Evolutionary conservation across 2,113 vertebrate genomes (phyloP).

Genomic region (Melanerpes formicivorus): DNA sequence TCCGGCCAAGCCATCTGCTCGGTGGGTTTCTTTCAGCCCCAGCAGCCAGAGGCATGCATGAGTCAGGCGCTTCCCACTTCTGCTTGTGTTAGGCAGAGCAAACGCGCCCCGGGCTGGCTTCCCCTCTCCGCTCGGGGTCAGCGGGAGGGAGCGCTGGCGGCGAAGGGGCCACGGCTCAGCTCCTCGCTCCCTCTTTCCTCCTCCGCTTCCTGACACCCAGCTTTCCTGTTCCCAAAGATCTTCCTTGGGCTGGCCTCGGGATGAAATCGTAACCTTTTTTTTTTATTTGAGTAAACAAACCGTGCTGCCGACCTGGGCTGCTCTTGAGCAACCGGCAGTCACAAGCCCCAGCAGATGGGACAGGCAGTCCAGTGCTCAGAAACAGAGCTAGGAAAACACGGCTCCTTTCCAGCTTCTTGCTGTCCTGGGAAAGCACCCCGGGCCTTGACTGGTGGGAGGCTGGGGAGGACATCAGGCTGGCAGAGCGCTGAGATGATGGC

Average conservation of each 20-base stretch:
- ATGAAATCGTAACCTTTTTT: background rate
- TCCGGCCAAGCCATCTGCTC: constrained; percentile 42
- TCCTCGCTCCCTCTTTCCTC: background rate
- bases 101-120: background rate
- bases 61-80: constrained; percentile 64
- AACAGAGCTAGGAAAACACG: background rate
- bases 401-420: background rate
- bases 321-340: constrained; percentile 47
- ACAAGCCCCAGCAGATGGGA: constrained; percentile 13
- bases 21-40: constrained; percentile 21
- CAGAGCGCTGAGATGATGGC: background rate
- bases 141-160: background rate
- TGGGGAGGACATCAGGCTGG: background rate
- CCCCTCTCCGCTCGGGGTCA: background rate
- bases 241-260: background rate
- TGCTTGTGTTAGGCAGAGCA: constrained; percentile 3
- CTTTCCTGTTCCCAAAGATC: background rate
- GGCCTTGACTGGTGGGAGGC: background rate
- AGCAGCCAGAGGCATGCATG: constrained; percentile 14
- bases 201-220: constrained; percentile 35
- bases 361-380: background rate
- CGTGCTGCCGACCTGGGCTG: constrained; percentile 4
- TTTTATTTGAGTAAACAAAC: constrained; percentile 40
- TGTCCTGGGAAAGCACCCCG: background rate
- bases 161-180: background rate